phyloP scores from a whole-genome alignment of 2,797 vertebrate species.

The Poecilia gillii region DNA sequence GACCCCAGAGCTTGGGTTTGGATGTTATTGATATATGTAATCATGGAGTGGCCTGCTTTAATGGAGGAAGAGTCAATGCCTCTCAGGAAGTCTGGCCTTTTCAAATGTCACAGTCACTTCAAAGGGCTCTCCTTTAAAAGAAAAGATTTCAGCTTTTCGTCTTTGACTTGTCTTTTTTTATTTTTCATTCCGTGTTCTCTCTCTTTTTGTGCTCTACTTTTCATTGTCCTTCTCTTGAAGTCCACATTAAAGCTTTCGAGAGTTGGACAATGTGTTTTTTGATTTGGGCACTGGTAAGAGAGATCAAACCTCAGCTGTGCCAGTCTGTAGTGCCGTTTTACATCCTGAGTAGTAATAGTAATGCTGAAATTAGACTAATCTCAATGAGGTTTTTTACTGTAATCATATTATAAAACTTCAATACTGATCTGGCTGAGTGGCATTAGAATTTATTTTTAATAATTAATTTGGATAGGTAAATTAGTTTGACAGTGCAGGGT shows the following conservation, averaged over 20 bases:
- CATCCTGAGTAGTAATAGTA: not conserved
- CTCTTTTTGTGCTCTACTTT: conserved; percentile 31
- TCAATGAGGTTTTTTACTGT: too few relatives aligned
- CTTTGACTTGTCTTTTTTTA: conserved; percentile 54
- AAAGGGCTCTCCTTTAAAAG: conserved; percentile 65
- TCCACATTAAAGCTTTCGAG: conserved; percentile 39
- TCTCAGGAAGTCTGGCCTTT: conserved; percentile 79
- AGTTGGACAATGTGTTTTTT: conserved; percentile 53
- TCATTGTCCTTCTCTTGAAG: conserved; percentile 48
- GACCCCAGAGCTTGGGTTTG: conserved; percentile 44
- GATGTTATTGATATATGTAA: conserved; percentile 76
- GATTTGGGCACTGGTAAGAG: conserved; percentile 32
- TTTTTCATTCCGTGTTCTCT: conserved; percentile 40
- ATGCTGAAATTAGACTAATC: too few relatives aligned
- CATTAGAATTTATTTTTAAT: too few relatives aligned
- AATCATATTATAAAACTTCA: too few relatives aligned
- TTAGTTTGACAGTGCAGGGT: too few relatives aligned
- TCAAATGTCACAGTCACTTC: conserved; percentile 77
- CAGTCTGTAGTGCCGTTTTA: conserved; percentile 22
- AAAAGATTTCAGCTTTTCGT: conserved; percentile 56
- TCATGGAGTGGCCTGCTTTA: conserved; percentile 61
- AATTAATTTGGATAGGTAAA: too few relatives aligned
- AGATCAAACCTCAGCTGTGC: conserved; percentile 16
- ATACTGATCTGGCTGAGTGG: too few relatives aligned
- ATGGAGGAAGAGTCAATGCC: conserved; percentile 70